Evolutionary conservation across 37 sponge, comb jelly and placozoan species (phyloP), one percentile per base, ranked within the genome.

Genomic region (Diacarnus erythraeanus): DNA sequence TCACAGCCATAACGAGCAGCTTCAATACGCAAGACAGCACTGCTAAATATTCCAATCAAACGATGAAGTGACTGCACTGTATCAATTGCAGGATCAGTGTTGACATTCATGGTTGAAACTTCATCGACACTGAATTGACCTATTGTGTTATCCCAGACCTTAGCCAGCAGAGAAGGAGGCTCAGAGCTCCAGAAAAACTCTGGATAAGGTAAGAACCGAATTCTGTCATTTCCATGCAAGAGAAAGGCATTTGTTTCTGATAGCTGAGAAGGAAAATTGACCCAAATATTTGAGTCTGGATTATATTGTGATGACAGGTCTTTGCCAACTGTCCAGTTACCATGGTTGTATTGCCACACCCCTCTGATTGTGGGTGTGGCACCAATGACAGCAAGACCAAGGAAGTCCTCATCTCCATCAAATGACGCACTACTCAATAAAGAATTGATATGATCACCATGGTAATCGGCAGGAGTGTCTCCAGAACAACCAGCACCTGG

Each of bases 291-390:
- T 12, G 40, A n/a, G 20, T 69, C 26, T 4, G 71, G 72, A 34
- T 70, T 36, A 38, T 26, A 68, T 6, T 68, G 9, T 12, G 59
- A 29, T 29, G 66, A 40, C 27, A 21, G 35, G 33, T 40, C 10
- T 37, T 81, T 30, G 30, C 25, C 20, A 18, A n/a, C 12, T 44
- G 21, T 69, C 71, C 69, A 90, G 87, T 86, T 79, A 1, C 80
- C 77, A 63, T 87, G 72, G 65, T 72, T 65, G 43, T 89, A 94
- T 69, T 89, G 90, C 94, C 94, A 94, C 38, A 90, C 80, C 31
- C 94, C 94, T 23, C 59, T 36, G 3, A 35, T 29, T 0, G 37
- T 25, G 9, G 40, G 26, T 0, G 61, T 3, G 60, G 41, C 34
- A 36, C 72, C 81, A 2, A 80, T 60, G 0, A 94, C 83, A 15